Base-by-base conservation (phyloP, 2,888 invertebrate genomes). In the Tenthredo livida region DNA sequence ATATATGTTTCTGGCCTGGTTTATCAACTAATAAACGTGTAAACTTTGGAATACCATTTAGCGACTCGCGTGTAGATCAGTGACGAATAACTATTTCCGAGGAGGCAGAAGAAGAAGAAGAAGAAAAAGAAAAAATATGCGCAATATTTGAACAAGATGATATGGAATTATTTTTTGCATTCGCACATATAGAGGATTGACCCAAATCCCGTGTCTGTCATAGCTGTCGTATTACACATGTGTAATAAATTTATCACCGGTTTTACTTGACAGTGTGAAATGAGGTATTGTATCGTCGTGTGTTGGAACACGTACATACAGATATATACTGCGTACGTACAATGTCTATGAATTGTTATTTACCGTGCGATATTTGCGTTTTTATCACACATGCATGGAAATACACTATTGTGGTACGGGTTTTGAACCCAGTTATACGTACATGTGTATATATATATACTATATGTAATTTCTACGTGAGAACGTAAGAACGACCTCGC, bases 221-320 rank as follows among this genome's bases (percentile, higher is more conserved):
- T 67, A 67, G 40, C 72, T 72, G 17, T 72, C 72, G 17, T 40
- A 40, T 72, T 72, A 37, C 40, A 72, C 72, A 21, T 15, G 33
- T 72, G 72, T 17, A 40, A 37, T 33, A 37, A 37, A 72, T 37
- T 21, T 15, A 72, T 72, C 72, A 33, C 29, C 29, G 29, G 67
- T 29, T 67, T 67, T 73, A 73, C n/a, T 43, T 73, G 43, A 40
- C 43, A 73, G 72, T 73, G 40, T 73, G 72, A 40, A 73, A 40
- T 37, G 6, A 15, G 17, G n/a, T 9, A 12, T 7, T 40, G 43
- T 21, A 9, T 15, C 40, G 40, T 40, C 7, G 54, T 9, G 33
- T 33, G 72, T 17, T 37, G 67, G 12, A 0, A 37, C 17, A 15
- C 29, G 9, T 37, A 33, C 2, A 33, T 47, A 12, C 1, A 33